Percentiles rank a stretch among this genome's conserved stretches.
Conservation (phyloP, 2,797 vertebrate genomes). For the Pachyuromys duprasi region DNA sequence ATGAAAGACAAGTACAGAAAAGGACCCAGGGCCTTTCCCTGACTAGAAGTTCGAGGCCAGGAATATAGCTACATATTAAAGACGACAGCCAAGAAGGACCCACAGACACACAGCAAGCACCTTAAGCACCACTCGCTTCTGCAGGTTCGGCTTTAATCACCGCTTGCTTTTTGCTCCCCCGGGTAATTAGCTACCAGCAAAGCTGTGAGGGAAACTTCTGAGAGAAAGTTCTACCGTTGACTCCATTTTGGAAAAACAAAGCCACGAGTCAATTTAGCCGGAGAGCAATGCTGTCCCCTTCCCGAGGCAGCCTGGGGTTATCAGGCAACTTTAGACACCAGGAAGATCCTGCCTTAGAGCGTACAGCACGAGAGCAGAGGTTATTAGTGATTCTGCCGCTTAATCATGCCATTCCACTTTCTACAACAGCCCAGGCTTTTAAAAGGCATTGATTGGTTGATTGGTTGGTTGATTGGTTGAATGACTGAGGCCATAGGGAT, state of each 20-base stretch:
- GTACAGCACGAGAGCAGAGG: fast-evolving
- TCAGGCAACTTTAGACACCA: background rate
- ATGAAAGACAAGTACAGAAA: background rate
- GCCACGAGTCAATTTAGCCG: background rate
- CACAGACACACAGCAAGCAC: background rate
- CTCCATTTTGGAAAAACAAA: background rate
- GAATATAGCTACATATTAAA: background rate
- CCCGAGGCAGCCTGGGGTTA: background rate
- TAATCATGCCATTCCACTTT: background rate
- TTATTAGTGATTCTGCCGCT: background rate
- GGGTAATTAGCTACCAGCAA: background rate
- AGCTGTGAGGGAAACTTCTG: background rate
- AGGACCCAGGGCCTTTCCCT: background rate
- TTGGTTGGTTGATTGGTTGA: background rate
- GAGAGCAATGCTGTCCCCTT: background rate
- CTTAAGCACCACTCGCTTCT: background rate
- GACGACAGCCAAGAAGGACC: background rate
- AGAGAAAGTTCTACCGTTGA: background rate
- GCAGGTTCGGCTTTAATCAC: background rate
- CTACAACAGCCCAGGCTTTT: background rate
- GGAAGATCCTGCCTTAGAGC: background rate
- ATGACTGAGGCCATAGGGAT: background rate
- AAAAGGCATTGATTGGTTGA: background rate
- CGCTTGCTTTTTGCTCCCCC: background rate
- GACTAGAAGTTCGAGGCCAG: background rate